Evolutionary conservation across 2,888 invertebrate species (phyloP), one percentile per base, ranked within the genome.

Genomic region (Drosophila recens): DNA sequence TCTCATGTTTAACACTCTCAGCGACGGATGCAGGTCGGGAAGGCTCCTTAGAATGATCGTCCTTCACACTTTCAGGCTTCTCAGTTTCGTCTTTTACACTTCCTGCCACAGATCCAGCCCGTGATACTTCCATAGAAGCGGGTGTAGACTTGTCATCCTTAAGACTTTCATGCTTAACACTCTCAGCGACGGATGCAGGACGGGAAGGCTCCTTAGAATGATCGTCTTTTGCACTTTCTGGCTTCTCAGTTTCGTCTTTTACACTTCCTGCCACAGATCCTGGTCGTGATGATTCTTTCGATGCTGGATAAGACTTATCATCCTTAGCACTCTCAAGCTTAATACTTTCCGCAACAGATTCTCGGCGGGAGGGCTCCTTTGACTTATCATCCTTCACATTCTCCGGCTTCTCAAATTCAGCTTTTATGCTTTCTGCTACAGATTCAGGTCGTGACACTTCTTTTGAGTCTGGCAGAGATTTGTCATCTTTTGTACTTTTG

Each of bases 1-100:
- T 30, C 0, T 30, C 42, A 1, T 42, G 8, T 1, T 42, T 33
- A 13, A 17, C 0, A 53, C 10, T 33, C 2, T 54, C 64, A 13
- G 62, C 69, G 0, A 64, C 30, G 3, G 81, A 73, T 5, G 80
- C 72, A 0, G 90, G 91, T 36, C 91, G 90, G 0, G 92, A 90
- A 11, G 45, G 10, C 15, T 76, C 76, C 34, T 79, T 79, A 0
- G 70, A 75, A 30, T 58, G 23, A 10, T 56, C 75, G 2, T 53
- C 58, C 13, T 71, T 67, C 0, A 58, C 34, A 5, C 68, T 75
- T 15, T 80, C 85, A 0, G 54, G 65, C 38, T 51, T 77, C 1
- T 46, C 34, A 3, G 58, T n/a, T 10, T 54, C 54, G 10, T 11
- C 56, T 70, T 57, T 84, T 77, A 43, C n/a, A 4, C 42, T 58